These are phyloP conservation scores for Cairina moschata DNA, from an alignment of 2,113 vertebrate species.

Conservation along the genomic window DNA sequence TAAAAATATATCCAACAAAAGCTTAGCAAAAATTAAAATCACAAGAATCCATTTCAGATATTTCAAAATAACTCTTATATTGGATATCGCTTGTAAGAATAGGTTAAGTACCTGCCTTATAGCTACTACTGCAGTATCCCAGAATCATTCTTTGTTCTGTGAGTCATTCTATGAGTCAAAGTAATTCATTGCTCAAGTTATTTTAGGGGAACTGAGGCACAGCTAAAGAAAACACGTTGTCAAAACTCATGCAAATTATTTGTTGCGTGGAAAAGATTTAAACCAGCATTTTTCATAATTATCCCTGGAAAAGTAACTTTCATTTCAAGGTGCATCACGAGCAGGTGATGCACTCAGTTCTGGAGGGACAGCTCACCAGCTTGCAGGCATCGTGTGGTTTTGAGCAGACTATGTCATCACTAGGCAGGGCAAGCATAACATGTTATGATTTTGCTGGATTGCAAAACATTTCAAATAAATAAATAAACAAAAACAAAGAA, in stretches of 20 bases:
- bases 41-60: background rate
- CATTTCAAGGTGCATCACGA: background rate
- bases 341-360: background rate
- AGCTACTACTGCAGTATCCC: rapidly evolving
- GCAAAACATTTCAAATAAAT: background rate
- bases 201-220: background rate
- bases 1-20: background rate
- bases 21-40: background rate
- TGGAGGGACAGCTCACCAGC: background rate
- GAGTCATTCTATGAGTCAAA: background rate
- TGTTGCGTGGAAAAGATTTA: background rate
- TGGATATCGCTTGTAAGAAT: background rate
- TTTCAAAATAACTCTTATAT: background rate
- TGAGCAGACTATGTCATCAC: background rate
- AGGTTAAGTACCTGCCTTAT: background rate
- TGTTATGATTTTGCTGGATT: background rate
- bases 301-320: background rate
- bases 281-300: background rate
- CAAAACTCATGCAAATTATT: rapidly evolving
- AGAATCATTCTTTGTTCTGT: background rate
- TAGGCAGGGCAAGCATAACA: rapidly evolving
- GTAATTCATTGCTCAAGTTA: background rate
- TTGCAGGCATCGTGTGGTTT: rapidly evolving
- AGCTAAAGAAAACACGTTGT: background rate
- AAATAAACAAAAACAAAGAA: no score